phyloP scores from a whole-genome alignment of 2,888 invertebrate genomes.

The Ecdyonurus torrentis region DNA sequence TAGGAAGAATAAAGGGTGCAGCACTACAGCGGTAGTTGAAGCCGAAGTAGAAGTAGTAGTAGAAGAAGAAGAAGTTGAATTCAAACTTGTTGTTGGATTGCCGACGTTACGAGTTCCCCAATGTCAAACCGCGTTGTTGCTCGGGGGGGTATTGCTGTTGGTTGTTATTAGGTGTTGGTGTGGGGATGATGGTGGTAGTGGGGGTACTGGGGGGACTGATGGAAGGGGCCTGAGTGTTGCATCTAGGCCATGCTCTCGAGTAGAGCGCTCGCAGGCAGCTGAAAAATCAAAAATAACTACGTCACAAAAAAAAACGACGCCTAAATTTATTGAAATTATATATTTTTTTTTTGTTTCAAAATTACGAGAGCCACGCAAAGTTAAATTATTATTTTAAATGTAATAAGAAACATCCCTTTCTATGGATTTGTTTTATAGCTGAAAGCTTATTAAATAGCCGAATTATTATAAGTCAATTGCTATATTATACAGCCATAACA shows the following conservation, averaged over 20 bases:
- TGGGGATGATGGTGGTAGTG: slow-evolving; percentile 33
- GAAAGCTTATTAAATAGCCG: no score
- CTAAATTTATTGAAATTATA: no score
- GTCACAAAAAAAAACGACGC: background rate
- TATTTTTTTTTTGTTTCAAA: background rate
- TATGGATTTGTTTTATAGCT: no score
- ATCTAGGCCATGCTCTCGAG: slow-evolving; percentile 27
- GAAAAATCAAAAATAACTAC: slow-evolving; percentile 21
- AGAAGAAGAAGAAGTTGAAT: slow-evolving; percentile 4
- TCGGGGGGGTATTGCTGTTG: slow-evolving; percentile 35
- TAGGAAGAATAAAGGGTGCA: slow-evolving; percentile 27
- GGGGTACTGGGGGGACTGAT: slow-evolving; percentile 49
- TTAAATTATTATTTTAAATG: no score
- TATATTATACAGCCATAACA: no score
- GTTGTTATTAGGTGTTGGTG: slow-evolving; percentile 67
- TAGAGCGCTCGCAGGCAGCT: slow-evolving; percentile 80
- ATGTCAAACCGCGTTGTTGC: slow-evolving; percentile 67
- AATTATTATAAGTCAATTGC: no score
- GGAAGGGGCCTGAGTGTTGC: slow-evolving; percentile 17
- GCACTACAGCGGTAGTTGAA: slow-evolving; percentile 24
- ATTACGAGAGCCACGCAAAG: background rate
- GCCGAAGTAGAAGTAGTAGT: slow-evolving; percentile 23
- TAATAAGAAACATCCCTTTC: no score
- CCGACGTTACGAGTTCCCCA: slow-evolving; percentile 46
- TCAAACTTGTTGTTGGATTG: slow-evolving; percentile 22